Evolutionary conservation across 2,888 invertebrate species (phyloP), one percentile per base, ranked within the genome.

Genomic region (Harmothoe impar): DNA sequence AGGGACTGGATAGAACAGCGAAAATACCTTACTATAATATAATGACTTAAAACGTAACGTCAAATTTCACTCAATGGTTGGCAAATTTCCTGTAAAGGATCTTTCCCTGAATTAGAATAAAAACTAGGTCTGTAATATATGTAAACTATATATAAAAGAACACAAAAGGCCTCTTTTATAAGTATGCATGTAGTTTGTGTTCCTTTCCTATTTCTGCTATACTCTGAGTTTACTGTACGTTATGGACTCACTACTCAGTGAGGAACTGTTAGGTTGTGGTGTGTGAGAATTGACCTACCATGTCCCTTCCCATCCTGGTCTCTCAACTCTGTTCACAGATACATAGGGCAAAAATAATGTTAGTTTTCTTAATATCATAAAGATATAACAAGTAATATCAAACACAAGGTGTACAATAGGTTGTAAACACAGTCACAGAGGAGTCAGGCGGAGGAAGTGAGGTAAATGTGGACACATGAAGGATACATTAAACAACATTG

Each of bases 331-430:
- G 20, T 31, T 77, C n/a, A 62, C 15, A n/a, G 62, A 62, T 62
- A n/a, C 20, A 62, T 62, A n/a, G 62, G n/a, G 62, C 72, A 72
- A 17, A 72, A 72, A 72, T 72, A 20, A 3, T 62, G 62, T 62
- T 62, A 62, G 62, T 62, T 62, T 20, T n/a, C 20, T 62, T n/a
- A n/a, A 62, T n/a, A 62, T 62, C 62, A 72, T 72, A 29, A 81
- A 72, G 29, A 72, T 23, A 81, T 81, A 81, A 20, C 3, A 81
- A 43, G 62, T 62, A 62, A n/a, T 20, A 20, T 43, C 3, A 43
- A 43, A 43, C 10, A 43, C 10, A 43, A 43, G 43, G 10, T 7
- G 3, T 3, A 43, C 43, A 43, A 43, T 43, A 43, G 5, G 10
- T 43, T 43, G 43, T 3, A 43, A 43, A 43, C 43, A 43, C 43